A percentile compares a stretch with the other conserved stretches of the same genome.
Conservation (phyloP, 2,888 invertebrate species). For the Tetragnatha montana region DNA sequence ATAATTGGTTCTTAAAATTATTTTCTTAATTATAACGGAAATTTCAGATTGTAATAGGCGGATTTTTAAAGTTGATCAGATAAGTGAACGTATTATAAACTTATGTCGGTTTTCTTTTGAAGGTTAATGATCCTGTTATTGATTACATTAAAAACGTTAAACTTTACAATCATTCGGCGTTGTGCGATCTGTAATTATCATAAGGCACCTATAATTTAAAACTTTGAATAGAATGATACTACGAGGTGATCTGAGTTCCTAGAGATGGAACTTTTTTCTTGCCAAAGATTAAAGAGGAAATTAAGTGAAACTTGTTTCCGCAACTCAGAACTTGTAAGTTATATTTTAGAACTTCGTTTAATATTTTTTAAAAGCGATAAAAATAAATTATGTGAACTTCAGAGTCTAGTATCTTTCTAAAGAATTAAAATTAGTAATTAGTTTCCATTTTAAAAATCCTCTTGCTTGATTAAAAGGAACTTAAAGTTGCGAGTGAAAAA, state of each 20-base stretch:
- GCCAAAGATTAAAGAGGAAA: too few species aligned
- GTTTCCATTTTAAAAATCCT: too few species aligned
- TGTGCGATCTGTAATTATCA: background rate
- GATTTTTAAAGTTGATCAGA: background rate
- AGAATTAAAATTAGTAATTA: too few species aligned
- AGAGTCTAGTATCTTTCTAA: too few species aligned
- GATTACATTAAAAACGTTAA: background rate
- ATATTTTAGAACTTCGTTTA: too few species aligned
- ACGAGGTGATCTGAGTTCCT: background rate
- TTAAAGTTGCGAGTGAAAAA: too few species aligned
- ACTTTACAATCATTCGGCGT: background rate
- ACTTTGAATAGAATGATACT: background rate
- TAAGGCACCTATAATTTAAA: background rate
- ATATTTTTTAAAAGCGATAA: too few species aligned
- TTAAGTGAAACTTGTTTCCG: too few species aligned
- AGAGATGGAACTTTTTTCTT: too few species aligned
- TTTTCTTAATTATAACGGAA: constrained; percentile 18
- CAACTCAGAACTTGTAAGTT: too few species aligned
- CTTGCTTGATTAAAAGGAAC: too few species aligned
- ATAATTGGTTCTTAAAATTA: constrained; percentile 3
- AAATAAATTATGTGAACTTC: too few species aligned
- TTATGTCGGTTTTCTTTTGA: background rate
- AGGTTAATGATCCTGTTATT: background rate
- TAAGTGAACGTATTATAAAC: background rate
- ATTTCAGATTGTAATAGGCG: background rate